Evolutionary conservation across 2,888 invertebrate species (phyloP).

Genomic region (Neria commutata): DNA sequence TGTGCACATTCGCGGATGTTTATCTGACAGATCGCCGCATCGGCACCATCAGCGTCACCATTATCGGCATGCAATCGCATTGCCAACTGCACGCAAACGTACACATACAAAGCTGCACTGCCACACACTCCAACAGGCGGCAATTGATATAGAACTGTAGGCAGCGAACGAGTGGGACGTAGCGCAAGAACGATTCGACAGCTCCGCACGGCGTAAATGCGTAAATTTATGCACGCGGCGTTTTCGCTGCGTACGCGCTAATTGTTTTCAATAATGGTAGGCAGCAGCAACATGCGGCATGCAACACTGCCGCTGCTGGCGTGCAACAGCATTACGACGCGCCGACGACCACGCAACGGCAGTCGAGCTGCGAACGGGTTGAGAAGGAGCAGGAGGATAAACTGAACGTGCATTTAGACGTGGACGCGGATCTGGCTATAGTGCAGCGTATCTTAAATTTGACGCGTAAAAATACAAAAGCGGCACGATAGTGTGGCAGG

Average conservation of each 20-base stretch:
- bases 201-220: slow-evolving; percentile 12
- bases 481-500: not conserved
- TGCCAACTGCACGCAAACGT: not conserved
- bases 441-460: not conserved
- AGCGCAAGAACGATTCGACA: too few species aligned
- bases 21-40: not conserved
- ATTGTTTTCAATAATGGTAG: slow-evolving; percentile 40
- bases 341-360: too few species aligned
- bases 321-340: not conserved
- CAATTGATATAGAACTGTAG: not conserved
- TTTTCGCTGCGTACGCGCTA: slow-evolving; percentile 30
- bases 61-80: not conserved
- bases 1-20: not conserved
- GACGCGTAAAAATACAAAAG: not conserved
- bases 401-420: too few species aligned
- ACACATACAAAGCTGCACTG: not conserved
- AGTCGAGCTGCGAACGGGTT: too few species aligned
- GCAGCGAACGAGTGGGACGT: not conserved
- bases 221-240: slow-evolving; percentile 23
- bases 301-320: not conserved
- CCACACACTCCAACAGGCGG: not conserved
- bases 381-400: too few species aligned
- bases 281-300: not conserved
- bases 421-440: too few species aligned
- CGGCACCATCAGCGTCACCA: not conserved